phyloP scores from a whole-genome alignment of 1,140 invertebrate genomes.

The Metopolophium dirhodum region DNA sequence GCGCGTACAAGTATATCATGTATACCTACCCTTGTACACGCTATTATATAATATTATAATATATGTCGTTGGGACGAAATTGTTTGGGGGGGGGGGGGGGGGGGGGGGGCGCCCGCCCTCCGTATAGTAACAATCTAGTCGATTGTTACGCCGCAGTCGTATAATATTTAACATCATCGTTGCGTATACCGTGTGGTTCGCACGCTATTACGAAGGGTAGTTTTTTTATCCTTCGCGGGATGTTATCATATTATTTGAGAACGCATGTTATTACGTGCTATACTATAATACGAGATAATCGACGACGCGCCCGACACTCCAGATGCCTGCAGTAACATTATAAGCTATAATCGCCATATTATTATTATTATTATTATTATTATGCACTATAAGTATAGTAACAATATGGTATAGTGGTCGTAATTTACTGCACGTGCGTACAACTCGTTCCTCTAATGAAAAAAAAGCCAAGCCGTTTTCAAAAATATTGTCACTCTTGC shows the following conservation, averaged over 20 bases:
- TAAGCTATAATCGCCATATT: background rate
- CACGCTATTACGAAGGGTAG: background rate
- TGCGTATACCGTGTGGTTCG: background rate
- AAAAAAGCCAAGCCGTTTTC: background rate
- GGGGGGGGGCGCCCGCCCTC: too few relatives aligned
- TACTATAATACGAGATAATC: background rate
- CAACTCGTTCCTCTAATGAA: background rate
- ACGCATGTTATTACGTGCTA: background rate
- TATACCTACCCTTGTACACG: background rate
- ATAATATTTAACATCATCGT: background rate
- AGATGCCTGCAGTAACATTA: background rate
- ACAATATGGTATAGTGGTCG: background rate
- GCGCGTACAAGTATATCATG: background rate
- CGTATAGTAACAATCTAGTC: too few relatives aligned
- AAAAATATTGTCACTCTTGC: background rate
- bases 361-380: slow-evolving; percentile 2
- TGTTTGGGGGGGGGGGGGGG: background rate
- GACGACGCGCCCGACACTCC: background rate
- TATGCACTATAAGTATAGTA: background rate
- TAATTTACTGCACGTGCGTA: background rate
- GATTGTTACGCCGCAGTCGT: background rate
- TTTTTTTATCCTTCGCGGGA: background rate
- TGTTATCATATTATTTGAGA: background rate
- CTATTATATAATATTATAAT: too few relatives aligned
- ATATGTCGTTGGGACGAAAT: background rate